Evolutionary conservation across 2,888 invertebrate genomes (phyloP).

Genomic region (Chydorus sphaericus): DNA sequence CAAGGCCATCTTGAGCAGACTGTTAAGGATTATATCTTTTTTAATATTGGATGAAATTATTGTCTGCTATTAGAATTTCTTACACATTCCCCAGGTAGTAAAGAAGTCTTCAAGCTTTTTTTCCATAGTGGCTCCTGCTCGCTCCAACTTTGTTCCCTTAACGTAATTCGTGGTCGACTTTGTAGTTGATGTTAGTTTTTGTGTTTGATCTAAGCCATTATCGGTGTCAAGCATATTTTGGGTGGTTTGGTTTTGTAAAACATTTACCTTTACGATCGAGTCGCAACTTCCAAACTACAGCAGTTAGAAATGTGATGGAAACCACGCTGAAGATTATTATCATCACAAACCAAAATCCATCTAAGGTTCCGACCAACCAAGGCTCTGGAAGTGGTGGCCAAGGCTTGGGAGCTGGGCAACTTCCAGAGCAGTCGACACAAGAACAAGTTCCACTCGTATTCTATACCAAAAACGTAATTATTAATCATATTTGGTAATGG

Average conservation of each 20-base stretch:
- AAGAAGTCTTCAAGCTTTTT: slow-evolving; percentile 57
- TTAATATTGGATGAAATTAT: neutral
- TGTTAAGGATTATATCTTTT: no score
- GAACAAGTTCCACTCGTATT: slow-evolving; percentile 48
- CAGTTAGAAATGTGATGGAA: slow-evolving; percentile 45
- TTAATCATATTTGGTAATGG: no score
- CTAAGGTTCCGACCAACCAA: slow-evolving; percentile 52
- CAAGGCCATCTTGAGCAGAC: slow-evolving; percentile 68
- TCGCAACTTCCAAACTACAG: neutral
- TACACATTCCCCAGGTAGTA: slow-evolving; percentile 55
- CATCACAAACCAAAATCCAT: slow-evolving; percentile 65
- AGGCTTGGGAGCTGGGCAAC: slow-evolving; percentile 63
- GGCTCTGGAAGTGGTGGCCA: slow-evolving; percentile 47
- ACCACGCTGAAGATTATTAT: slow-evolving; percentile 58
- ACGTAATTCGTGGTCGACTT: slow-evolving; percentile 11
- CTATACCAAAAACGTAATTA: slow-evolving; percentile 11
- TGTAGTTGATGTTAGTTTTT: slow-evolving; percentile 4
- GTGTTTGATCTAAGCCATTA: no score
- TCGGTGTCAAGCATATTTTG: no score
- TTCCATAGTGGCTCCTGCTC: slow-evolving; percentile 61
- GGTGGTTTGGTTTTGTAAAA: no score
- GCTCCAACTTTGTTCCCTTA: slow-evolving; percentile 39
- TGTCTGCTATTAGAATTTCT: slow-evolving; percentile 17
- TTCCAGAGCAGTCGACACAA: slow-evolving; percentile 68
- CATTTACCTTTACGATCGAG: neutral